Evolutionary conservation across 2,797 vertebrate species (phyloP).

Genomic region (Hapalemur alaotrensis): DNA sequence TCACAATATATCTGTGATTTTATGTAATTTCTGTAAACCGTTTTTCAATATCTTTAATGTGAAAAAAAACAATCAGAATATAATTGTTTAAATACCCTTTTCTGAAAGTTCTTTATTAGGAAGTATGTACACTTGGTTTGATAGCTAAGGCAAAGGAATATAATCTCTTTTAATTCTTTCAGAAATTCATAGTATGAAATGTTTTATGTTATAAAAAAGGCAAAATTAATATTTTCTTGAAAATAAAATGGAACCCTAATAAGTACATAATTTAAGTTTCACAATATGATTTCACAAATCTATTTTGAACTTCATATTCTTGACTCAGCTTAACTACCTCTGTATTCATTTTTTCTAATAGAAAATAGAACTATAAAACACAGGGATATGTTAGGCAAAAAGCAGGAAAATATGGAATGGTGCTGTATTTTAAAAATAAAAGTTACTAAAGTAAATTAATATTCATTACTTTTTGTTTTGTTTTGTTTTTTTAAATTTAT

Average conservation of each 20-base stretch:
- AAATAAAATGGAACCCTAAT: background rate
- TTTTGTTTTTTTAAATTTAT: no score
- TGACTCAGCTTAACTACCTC: background rate
- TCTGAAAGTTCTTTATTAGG: background rate
- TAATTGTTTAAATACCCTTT: background rate
- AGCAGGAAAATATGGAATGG: background rate
- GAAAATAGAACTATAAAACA: background rate
- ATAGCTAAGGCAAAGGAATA: background rate
- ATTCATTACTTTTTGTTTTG: background rate
- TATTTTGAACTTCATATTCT: background rate
- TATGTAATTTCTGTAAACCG: background rate
- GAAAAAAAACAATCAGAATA: background rate
- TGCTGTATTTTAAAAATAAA: background rate
- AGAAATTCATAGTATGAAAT: background rate
- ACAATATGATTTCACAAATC: background rate
- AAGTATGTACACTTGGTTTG: background rate
- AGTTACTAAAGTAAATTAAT: background rate
- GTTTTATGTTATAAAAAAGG: background rate
- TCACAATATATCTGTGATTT: background rate
- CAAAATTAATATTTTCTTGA: background rate
- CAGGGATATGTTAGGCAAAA: background rate
- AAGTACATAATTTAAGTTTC: background rate
- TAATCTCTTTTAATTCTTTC: background rate
- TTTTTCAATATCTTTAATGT: background rate
- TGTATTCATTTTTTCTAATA: background rate